These are phyloP conservation scores for Nephrocerus scutellatus DNA, from an alignment of 2,888 invertebrate species.

Conservation along the genomic window DNA sequence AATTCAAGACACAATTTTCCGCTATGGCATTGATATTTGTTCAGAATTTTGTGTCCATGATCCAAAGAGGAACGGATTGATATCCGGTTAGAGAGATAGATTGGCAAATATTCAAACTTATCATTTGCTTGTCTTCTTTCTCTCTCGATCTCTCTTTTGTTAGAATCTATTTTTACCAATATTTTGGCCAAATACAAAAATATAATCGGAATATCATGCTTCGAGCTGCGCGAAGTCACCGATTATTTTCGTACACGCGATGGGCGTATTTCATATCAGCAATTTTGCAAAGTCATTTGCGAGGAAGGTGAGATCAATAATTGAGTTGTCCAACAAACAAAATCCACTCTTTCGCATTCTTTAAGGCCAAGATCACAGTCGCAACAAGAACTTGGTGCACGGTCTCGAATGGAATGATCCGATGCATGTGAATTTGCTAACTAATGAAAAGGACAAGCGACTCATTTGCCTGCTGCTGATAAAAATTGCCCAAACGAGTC, in stretches of 20 bases:
- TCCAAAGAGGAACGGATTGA: conserved; percentile 59
- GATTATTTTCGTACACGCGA: conserved; percentile 76
- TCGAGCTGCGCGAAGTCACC: conserved; percentile 64
- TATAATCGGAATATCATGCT: conserved; percentile 61
- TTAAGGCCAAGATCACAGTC: conserved; percentile 49
- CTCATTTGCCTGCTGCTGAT: conserved; percentile 62
- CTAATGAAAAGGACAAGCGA: conserved; percentile 60
- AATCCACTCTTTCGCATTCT: conserved; percentile 12
- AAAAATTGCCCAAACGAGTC: conserved; percentile 61
- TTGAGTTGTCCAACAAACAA: not conserved
- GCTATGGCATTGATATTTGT: conserved; percentile 65
- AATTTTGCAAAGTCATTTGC: conserved; percentile 65
- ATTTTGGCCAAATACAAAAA: conserved; percentile 61
- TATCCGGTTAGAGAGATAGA: conserved; percentile 52
- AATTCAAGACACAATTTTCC: conserved; percentile 67
- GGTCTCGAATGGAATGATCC: conserved; percentile 65
- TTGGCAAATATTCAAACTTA: not conserved
- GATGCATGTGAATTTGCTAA: conserved; percentile 58
- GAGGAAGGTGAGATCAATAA: conserved; percentile 29
- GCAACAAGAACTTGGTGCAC: conserved; percentile 46
- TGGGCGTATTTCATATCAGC: conserved; percentile 68
- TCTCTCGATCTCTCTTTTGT: conserved; percentile 3
- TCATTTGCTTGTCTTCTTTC: conserved; percentile 13
- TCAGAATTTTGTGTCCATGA: conserved; percentile 64
- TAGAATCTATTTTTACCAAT: conserved; percentile 68